Base-by-base conservation (phyloP, 2,113 vertebrate species). In the Ochotona princeps region DNA sequence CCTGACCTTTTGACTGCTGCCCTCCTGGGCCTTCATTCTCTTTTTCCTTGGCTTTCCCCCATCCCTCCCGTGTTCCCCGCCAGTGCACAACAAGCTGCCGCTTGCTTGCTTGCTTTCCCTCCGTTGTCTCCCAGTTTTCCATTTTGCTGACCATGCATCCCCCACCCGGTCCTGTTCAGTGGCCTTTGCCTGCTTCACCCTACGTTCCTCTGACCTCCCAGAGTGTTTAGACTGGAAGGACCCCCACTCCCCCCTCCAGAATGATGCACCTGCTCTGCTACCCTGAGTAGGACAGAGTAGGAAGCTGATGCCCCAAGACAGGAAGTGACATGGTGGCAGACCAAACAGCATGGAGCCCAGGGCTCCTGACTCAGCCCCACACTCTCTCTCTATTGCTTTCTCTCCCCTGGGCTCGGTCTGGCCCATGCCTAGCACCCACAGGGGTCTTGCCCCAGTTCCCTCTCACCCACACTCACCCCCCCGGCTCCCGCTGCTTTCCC, bases 401-500 rank as follows among this genome's bases (percentile, higher is more conserved):
- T 49, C 70, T 66, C 63, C 78, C 35, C 1, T 21, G 79, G 85
- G 92, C 78, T 70, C 78, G 14, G 21, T 65, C 25, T 38, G 18
- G 25, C 65, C 61, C 38, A 21, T 57, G 44, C 89, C 78, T n/a
- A 5, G 72, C 3, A 28, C 70, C 83, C 65, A 78, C 20, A 72
- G 1, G n/a, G 26, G 30, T 30, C n/a, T 57, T 32, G 35, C 18
- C 26, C 78, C 86, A 57, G 57, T 67, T 51, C 84, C 66, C 96
- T 18, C 93, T 96, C 84, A 96, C 96, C 86, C 12, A 44, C 96
- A 94, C 94, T 96, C 81, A 63, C 85, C 93, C 80, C 54, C 84
- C 83, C 92, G 94, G 95, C 91, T 70, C 94, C 95, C 94, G 94
- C 96, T 95, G 93, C 94, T 96, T 74, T 38, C 84, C 96, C 95